Base-by-base conservation (phyloP, 2,113 vertebrate genomes). In the Hypocryptadius cinnamomeus region DNA sequence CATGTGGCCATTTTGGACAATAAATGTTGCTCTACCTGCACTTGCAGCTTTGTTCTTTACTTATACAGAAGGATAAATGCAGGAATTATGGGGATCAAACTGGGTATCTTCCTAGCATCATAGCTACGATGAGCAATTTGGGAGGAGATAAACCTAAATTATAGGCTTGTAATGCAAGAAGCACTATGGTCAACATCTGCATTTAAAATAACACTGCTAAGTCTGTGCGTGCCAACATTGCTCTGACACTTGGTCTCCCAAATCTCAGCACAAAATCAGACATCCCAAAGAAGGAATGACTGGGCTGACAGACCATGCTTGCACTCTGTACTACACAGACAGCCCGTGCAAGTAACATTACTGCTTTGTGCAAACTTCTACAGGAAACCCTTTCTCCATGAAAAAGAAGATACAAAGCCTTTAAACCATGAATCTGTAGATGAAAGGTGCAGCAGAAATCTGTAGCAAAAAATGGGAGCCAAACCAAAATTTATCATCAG, bases 261-360 rank as follows among this genome's bases (percentile, higher is more conserved):
- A 10, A 47, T 54, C 33, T 64, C 51, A 35, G 7, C 15, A 21
- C 42, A 23, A 1, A 4, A 10, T 27, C n/a, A 69, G 79, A 78
- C 37, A 53, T 47, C 35, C 56, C 70, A 27, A 33, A 13, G 70
- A 42, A 44, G 65, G 39, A 51, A 11, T 42, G 39, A 5, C 60
- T 48, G 54, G 8, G 31, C 21, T 80, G 63, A 12, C n/a, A 61
- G 40, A 37, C 30, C 20, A 2, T 0, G 1, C 31, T 6, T 9
- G 8, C 15, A 3, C 45, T 60, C 48, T 33, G 50, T 77, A 2
- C 56, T 13, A 1, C 1, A 0, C 57, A 57, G 59, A 6, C 44
- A 80, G 42, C 54, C 53, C 1, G 0, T 47, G 19, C 3, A 3
- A 8, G 17, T 33, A 33, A 37, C 4, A 0, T 42, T 4, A 20